Evolutionary conservation across 1,140 invertebrate genomes (phyloP).

Genomic region (Bombyx mandarina): DNA sequence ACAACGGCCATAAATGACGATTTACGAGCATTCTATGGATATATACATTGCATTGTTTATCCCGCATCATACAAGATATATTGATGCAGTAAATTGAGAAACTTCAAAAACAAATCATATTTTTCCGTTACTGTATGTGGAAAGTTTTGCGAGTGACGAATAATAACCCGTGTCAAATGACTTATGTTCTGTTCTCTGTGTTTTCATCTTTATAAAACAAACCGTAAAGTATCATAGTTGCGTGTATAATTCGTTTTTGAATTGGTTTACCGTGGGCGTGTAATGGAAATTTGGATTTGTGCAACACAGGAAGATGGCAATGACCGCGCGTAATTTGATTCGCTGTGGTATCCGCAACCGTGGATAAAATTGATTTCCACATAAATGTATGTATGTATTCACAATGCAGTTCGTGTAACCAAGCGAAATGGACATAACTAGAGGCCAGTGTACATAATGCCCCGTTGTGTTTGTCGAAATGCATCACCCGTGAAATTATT

Average conservation of each 20-base stretch:
- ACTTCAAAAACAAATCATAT: too few species aligned
- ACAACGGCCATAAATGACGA: slow-evolving; percentile 16
- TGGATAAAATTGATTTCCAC: slow-evolving; percentile 47
- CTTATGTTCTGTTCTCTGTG: too few species aligned
- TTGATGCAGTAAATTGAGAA: slow-evolving; percentile 34
- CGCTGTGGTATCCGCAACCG: slow-evolving; percentile 35
- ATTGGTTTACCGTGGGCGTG: not conserved
- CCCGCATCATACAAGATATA: slow-evolving; percentile 34
- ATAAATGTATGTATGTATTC: slow-evolving; percentile 4
- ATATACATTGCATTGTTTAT: slow-evolving; percentile 28
- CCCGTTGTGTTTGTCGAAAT: not conserved
- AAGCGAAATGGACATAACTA: not conserved
- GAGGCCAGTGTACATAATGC: not conserved
- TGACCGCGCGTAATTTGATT: slow-evolving; percentile 52
- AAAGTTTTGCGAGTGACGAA: too few species aligned
- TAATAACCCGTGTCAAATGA: too few species aligned
- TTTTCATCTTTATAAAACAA: too few species aligned
- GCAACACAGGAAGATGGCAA: slow-evolving; percentile 44
- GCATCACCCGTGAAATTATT: not conserved
- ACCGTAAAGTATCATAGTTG: too few species aligned
- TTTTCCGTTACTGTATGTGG: too few species aligned
- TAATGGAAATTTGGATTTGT: slow-evolving; percentile 19
- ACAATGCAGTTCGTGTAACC: too few species aligned
- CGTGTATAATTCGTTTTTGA: too few species aligned
- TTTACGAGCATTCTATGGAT: slow-evolving; percentile 15